phyloP scores from a whole-genome alignment of 2,113 vertebrate genomes.

The Oxyruncus cristatus region DNA sequence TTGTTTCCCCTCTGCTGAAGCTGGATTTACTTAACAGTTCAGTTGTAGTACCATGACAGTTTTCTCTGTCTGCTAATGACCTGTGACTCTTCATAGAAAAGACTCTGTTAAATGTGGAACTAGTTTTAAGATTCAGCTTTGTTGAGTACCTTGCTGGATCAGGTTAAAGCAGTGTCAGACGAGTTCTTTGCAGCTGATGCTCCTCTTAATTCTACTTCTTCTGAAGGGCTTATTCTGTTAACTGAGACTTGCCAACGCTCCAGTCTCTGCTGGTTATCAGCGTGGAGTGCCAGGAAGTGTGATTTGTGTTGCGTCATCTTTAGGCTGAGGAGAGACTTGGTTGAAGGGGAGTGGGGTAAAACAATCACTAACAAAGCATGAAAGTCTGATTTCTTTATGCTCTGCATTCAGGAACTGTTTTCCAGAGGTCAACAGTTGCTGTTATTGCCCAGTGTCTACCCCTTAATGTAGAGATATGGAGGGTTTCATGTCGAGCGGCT shows the following conservation, averaged over 20 bases:
- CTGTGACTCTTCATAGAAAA: not conserved
- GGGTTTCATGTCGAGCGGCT: not conserved
- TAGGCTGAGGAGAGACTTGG: not conserved
- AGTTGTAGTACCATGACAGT: not conserved
- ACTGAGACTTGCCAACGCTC: not conserved
- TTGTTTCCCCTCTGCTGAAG: not conserved
- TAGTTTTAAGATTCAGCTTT: not conserved
- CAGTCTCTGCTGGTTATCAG: not conserved
- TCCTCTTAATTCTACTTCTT: not conserved
- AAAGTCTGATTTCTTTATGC: not conserved
- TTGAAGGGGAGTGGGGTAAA: not conserved
- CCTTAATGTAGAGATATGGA: rapidly evolving
- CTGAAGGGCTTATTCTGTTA: not conserved
- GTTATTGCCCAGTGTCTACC: not conserved
- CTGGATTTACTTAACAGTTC: not conserved
- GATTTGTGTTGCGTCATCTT: not conserved
- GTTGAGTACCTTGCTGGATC: not conserved
- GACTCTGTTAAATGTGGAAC: not conserved
- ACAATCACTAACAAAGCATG: not conserved
- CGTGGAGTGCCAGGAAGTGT: not conserved
- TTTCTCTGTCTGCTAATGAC: not conserved
- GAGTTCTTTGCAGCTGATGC: not conserved
- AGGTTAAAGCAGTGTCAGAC: conserved; percentile 16
- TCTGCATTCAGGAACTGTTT: not conserved
- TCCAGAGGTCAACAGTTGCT: not conserved